A percentile compares a stretch with the other conserved stretches of the same genome.
phyloP scores from a whole-genome alignment of 2,797 vertebrate species.

The Taenioides sp. region DNA sequence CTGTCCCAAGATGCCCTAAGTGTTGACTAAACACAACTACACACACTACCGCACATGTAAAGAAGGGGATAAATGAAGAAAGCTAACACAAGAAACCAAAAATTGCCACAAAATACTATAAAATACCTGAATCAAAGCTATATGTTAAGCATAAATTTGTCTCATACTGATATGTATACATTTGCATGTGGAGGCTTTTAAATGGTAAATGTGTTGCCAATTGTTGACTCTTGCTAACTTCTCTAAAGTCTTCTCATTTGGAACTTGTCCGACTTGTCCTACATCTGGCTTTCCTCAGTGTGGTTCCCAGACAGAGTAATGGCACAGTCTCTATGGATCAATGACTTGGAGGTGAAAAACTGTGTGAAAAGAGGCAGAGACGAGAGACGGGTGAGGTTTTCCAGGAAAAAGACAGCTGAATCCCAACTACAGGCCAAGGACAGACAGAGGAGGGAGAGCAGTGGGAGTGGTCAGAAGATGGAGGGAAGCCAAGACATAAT shows the following conservation, averaged over 20 bases:
- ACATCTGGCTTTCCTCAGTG: neutral
- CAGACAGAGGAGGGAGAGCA: slow-evolving; percentile 21
- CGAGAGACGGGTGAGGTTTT: slow-evolving; percentile 26
- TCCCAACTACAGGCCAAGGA: slow-evolving; percentile 27
- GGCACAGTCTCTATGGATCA: slow-evolving; percentile 35
- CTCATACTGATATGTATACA: no score
- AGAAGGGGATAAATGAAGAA: no score
- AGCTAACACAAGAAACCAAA: no score
- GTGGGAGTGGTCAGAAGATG: slow-evolving; percentile 4
- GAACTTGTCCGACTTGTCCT: neutral
- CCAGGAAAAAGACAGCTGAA: slow-evolving; percentile 16
- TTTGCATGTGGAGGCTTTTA: no score
- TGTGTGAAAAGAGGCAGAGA: slow-evolving; percentile 16
- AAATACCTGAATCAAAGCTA: neutral
- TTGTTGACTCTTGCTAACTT: neutral
- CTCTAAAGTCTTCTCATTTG: slow-evolving; percentile 4
- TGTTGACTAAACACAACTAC: no score
- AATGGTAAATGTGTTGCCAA: neutral
- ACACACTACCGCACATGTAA: no score
- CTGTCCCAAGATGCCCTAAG: no score
- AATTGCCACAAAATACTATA: no score
- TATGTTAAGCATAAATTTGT: neutral
- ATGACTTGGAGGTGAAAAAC: slow-evolving; percentile 28
- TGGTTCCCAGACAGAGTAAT: slow-evolving; percentile 35
- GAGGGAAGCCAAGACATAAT: neutral